Conservation (phyloP, 2,797 vertebrate species). For the Sandelia bainsii region DNA sequence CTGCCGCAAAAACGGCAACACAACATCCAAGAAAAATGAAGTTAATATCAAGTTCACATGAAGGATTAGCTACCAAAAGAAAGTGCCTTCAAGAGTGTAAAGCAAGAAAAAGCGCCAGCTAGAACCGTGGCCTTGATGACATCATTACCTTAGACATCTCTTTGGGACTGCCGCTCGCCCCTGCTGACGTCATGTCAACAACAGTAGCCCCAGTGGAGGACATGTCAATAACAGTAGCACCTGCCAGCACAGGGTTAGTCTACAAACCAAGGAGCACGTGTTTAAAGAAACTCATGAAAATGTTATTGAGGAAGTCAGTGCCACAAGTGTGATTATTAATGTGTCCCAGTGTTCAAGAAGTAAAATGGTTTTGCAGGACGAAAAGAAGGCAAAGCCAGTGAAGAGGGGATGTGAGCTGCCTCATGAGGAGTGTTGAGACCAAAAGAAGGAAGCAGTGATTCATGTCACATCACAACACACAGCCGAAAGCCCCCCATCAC, state of each 20-base stretch:
- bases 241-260: constrained; percentile 60
- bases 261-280: constrained; percentile 61
- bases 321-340: constrained; percentile 11
- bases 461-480: constrained; percentile 27
- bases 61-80: background rate
- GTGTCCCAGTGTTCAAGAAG: constrained; percentile 1
- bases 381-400: constrained; percentile 31
- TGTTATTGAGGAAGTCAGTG: constrained; percentile 39
- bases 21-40: background rate
- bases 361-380: constrained; percentile 3
- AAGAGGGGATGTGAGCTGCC: constrained; percentile 18
- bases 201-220: constrained; percentile 53
- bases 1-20: background rate
- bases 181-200: constrained; percentile 59
- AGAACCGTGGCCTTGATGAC: background rate
- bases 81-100: background rate
- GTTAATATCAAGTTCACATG: background rate
- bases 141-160: constrained; percentile 59
- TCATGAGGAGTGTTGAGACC: constrained; percentile 14
- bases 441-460: constrained; percentile 47
- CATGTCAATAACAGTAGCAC: constrained; percentile 72
- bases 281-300: constrained; percentile 38
- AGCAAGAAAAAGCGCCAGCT: constrained; percentile 8
- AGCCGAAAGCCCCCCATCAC: constrained; percentile 34
- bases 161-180: constrained; percentile 36